Evolutionary conservation across 2,888 invertebrate species (phyloP).

Genomic region (Hydrotaea diabolus): DNA sequence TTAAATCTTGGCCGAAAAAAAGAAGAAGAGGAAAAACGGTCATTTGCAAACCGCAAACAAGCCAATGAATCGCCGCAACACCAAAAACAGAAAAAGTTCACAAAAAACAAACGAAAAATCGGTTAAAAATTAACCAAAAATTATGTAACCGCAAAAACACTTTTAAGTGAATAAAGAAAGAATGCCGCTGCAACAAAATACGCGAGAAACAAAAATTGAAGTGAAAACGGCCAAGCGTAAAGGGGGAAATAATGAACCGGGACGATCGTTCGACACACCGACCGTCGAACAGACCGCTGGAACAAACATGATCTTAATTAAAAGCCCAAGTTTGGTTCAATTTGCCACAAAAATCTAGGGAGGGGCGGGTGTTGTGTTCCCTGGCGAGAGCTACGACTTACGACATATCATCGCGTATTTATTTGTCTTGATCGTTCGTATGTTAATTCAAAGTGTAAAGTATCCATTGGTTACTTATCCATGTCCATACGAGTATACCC

Average conservation of each 20-base stretch:
- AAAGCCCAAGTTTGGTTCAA: conserved; percentile 56
- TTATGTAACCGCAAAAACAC: conserved; percentile 21
- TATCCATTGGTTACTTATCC: no score
- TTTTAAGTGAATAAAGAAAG: conserved; percentile 21
- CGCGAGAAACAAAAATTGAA: not conserved
- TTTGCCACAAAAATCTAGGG: conserved; percentile 15
- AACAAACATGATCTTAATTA: conserved; percentile 71
- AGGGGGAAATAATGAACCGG: conserved; percentile 59
- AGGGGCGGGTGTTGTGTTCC: no score
- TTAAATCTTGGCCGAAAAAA: not conserved
- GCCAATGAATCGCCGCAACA: not conserved
- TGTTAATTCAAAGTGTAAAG: not conserved
- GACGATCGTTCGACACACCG: not conserved
- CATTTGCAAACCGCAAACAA: conserved; percentile 20
- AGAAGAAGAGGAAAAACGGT: conserved; percentile 22
- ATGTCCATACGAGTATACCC: no score
- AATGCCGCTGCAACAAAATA: conserved; percentile 16
- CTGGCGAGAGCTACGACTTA: no score
- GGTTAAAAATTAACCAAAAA: conserved; percentile 17
- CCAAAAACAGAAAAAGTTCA: no score
- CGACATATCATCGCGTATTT: conserved; percentile 27
- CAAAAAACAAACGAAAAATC: conserved; percentile 3
- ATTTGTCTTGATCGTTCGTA: not conserved
- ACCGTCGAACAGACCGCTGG: conserved; percentile 29
- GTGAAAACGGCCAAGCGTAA: not conserved